Percentiles rank a stretch among this genome's conserved stretches.
Evolutionary conservation across 2,888 invertebrate genomes (phyloP).

Genomic region (Cephalotes varians): DNA sequence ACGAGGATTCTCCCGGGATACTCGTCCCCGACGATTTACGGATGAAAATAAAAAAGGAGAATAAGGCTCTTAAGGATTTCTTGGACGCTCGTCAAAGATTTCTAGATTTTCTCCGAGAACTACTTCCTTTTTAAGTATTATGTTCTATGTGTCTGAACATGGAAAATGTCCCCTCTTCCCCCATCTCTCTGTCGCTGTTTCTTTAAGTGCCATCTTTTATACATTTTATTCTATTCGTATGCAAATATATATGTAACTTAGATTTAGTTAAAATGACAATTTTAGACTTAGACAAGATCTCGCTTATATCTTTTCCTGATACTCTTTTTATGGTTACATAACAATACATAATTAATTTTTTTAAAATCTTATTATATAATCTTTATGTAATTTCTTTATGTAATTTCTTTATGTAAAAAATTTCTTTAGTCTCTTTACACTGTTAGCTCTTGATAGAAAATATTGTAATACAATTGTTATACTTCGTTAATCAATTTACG

Average conservation of each 20-base stretch:
- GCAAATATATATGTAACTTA: neutral
- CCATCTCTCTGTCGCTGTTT: neutral
- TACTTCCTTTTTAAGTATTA: constrained; percentile 22
- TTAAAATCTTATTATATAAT: too few relatives aligned
- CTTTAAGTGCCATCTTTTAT: neutral
- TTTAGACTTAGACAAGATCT: too few relatives aligned
- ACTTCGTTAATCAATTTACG: neutral
- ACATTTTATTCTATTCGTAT: neutral
- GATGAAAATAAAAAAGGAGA: constrained; percentile 33
- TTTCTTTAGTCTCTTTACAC: neutral
- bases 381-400: too few relatives aligned
- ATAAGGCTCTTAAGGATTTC: constrained; percentile 41
- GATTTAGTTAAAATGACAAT: neutral
- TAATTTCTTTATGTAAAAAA: neutral
- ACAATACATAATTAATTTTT: neutral
- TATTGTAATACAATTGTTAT: neutral
- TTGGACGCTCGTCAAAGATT: constrained; percentile 36
- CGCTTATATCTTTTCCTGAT: neutral
- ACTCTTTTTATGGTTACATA: neutral
- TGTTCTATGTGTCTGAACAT: neutral
- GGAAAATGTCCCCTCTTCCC: neutral
- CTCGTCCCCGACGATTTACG: constrained; percentile 39
- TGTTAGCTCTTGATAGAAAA: neutral
- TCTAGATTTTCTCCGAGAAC: constrained; percentile 19
- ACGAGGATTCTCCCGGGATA: constrained; percentile 30